Conservation (phyloP, 2,888 invertebrate species). For the Ichneumoninae sp. region DNA sequence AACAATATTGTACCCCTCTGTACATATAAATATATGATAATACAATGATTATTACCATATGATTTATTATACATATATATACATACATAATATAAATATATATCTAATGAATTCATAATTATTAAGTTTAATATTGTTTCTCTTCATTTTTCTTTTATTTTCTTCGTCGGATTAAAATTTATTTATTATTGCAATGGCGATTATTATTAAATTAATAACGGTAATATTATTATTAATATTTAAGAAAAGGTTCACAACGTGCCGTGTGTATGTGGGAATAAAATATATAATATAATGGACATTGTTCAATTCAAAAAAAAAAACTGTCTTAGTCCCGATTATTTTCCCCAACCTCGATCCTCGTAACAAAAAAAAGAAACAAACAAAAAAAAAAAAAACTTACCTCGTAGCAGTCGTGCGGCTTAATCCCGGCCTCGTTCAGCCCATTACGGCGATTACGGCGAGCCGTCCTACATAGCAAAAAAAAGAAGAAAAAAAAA, state of each 20-base stretch:
- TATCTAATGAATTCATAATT: slow-evolving; percentile 80
- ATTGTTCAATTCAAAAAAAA: slow-evolving; percentile 90
- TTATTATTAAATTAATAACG: slow-evolving; percentile 82
- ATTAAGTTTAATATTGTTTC: slow-evolving; percentile 82
- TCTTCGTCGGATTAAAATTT: slow-evolving; percentile 65
- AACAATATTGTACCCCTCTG: slow-evolving; percentile 84
- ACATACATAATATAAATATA: slow-evolving; percentile 73
- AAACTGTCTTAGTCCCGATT: slow-evolving; percentile 27
- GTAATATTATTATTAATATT: slow-evolving; percentile 85
- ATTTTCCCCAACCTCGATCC: slow-evolving; percentile 1
- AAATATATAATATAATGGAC: slow-evolving; percentile 93
- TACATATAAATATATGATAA: slow-evolving; percentile 84
- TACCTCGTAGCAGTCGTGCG: background rate
- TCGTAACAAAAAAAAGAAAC: background rate
- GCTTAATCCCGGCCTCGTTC: background rate
- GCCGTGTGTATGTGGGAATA: slow-evolving; percentile 95
- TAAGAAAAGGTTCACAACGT: slow-evolving; percentile 95
- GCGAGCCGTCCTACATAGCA: background rate
- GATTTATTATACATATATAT: slow-evolving; percentile 82
- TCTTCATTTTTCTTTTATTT: slow-evolving; percentile 67
- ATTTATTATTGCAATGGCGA: slow-evolving; percentile 78
- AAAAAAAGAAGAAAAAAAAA: background rate
- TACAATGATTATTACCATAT: slow-evolving; percentile 83
- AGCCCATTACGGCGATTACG: background rate
- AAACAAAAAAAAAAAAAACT: no score